Evolutionary conservation across 2,797 vertebrate species (phyloP).

Genomic region (Heliangelus exortis): DNA sequence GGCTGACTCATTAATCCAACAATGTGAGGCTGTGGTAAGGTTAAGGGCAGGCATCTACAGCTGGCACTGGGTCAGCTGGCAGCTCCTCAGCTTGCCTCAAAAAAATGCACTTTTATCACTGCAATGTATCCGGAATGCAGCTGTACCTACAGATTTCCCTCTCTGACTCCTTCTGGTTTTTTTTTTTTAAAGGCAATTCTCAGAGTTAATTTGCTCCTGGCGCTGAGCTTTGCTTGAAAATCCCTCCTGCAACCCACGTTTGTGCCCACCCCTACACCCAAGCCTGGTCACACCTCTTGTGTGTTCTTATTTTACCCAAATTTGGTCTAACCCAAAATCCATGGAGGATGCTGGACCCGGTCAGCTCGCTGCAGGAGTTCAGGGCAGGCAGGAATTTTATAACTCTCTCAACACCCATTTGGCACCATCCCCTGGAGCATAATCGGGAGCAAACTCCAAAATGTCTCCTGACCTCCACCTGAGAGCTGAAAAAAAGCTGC

Average conservation of each 20-base stretch:
- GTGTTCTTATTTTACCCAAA: neutral
- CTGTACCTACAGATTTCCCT: neutral
- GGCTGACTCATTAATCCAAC: constrained; percentile 70
- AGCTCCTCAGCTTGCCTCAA: neutral
- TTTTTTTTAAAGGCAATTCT: neutral
- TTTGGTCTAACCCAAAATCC: neutral
- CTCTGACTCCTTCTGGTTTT: neutral
- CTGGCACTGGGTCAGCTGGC: constrained; percentile 57
- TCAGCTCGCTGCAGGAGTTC: neutral
- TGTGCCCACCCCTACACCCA: neutral
- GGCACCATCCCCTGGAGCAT: neutral
- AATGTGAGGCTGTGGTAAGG: constrained; percentile 65
- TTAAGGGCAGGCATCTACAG: constrained; percentile 60
- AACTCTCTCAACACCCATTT: neutral
- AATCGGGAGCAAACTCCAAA: neutral
- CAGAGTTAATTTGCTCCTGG: neutral
- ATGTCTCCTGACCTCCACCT: neutral
- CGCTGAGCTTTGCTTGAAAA: neutral
- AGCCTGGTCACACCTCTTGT: accelerated
- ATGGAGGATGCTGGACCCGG: accelerated
- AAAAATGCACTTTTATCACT: constrained; percentile 22
- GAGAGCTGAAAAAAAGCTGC: neutral
- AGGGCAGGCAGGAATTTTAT: neutral
- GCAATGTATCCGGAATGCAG: neutral
- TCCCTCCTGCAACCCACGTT: neutral